A percentile compares a stretch with the other conserved stretches of the same genome.
phyloP scores from a whole-genome alignment of 2,888 invertebrate species.

The Apamea epomidion region DNA sequence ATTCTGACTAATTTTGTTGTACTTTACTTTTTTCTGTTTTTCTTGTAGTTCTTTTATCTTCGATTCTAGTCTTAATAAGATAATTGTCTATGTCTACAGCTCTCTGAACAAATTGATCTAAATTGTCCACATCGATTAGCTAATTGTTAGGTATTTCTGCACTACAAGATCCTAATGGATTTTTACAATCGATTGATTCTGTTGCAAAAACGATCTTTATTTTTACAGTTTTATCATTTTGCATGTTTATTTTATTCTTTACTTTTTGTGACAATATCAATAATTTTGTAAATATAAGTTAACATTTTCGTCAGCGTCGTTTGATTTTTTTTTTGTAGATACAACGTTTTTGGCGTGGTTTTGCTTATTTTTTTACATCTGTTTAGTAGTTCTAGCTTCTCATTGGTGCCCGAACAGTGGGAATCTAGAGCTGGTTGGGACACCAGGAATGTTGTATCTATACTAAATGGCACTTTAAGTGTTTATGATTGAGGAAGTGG shows the following conservation, averaged over 20 bases:
- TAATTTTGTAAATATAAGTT: conserved; percentile 69
- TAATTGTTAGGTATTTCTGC: conserved; percentile 45
- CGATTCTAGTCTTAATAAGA: conserved; percentile 32
- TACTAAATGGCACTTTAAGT: conserved; percentile 51
- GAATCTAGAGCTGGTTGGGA: conserved; percentile 61
- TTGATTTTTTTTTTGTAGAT: conserved; percentile 60
- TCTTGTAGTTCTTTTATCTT: conserved; percentile 41
- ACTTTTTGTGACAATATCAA: conserved; percentile 80
- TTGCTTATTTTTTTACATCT: conserved; percentile 34
- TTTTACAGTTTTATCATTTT: conserved; percentile 35
- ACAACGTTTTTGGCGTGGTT: conserved; percentile 66
- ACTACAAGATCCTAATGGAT: conserved; percentile 32
- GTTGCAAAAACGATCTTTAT: conserved; percentile 76
- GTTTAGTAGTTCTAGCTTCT: conserved; percentile 63
- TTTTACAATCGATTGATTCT: conserved; percentile 77
- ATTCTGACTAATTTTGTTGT: conserved; percentile 44
- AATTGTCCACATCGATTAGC: conserved; percentile 48
- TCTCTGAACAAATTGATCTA: conserved; percentile 51
- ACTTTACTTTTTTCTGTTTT: conserved; percentile 30
- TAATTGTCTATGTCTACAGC: conserved; percentile 25
- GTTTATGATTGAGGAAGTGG: conserved; percentile 55
- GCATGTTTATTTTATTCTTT: conserved; percentile 64
- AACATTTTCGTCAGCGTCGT: conserved; percentile 40
- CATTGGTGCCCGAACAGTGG: conserved; percentile 83
- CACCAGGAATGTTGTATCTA: conserved; percentile 55